Evolutionary conservation across 2,113 vertebrate species (phyloP).

Genomic region (Ciconia maguari): DNA sequence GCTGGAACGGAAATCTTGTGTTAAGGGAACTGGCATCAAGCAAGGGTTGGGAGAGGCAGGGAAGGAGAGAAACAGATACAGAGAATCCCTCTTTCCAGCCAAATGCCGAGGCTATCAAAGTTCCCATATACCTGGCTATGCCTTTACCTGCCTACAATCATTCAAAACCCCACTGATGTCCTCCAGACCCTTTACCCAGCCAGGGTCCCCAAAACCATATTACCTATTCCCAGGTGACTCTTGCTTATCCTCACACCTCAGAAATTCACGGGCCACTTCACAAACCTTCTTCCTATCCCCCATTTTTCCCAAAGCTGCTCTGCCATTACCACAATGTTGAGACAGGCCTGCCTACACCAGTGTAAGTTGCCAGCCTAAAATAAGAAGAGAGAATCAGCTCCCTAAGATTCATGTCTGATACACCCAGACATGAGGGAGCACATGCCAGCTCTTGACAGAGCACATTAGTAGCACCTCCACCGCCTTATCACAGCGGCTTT

Average conservation of each 20-base stretch:
- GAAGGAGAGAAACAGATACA: neutral
- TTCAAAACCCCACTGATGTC: neutral
- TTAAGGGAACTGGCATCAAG: neutral
- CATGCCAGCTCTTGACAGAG: neutral
- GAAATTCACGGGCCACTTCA: neutral
- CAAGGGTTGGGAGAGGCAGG: neutral
- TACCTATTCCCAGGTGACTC: neutral
- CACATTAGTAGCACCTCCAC: neutral
- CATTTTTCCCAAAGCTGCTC: neutral
- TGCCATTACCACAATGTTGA: neutral
- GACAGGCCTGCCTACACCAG: neutral
- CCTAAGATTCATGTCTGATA: neutral
- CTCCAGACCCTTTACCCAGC: neutral
- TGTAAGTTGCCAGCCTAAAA: neutral
- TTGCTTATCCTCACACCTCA: neutral
- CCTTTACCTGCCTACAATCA: neutral
- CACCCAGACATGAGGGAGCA: neutral
- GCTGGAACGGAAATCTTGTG: neutral
- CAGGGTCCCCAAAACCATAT: neutral
- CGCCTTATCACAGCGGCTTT: neutral
- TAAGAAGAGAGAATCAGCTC: neutral
- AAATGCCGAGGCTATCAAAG: neutral
- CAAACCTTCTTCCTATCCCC: neutral
- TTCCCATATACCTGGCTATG: neutral
- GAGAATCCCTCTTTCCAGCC: neutral